Evolutionary conservation across 2,888 invertebrate species (phyloP).

Genomic region (Hemithea aestivaria): DNA sequence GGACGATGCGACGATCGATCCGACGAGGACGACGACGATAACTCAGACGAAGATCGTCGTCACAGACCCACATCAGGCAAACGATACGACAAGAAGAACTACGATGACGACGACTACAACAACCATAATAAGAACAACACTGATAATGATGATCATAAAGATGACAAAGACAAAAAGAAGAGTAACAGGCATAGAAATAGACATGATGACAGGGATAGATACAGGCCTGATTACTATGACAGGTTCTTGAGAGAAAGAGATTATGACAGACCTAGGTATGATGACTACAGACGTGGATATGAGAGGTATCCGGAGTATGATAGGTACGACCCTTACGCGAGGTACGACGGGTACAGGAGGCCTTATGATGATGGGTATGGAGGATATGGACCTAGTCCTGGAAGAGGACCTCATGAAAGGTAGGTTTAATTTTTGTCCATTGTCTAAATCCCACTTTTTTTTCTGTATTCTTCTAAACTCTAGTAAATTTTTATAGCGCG

Average conservation of each 20-base stretch:
- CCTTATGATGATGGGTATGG: constrained; percentile 66
- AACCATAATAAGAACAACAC: constrained; percentile 49
- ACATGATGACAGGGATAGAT: constrained; percentile 61
- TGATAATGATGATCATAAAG: constrained; percentile 56
- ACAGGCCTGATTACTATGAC: constrained; percentile 67
- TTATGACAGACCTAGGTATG: constrained; percentile 40
- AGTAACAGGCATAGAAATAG: constrained; percentile 42
- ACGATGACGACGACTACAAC: constrained; percentile 50
- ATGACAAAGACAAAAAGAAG: constrained; percentile 46
- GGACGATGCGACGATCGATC: constrained; percentile 50
- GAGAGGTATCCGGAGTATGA: constrained; percentile 48
- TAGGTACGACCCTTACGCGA: constrained; percentile 35
- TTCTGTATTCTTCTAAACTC: too few relatives aligned
- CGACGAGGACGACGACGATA: constrained; percentile 46
- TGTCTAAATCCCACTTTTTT: too few relatives aligned
- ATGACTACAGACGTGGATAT: constrained; percentile 58
- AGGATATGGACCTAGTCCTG: constrained; percentile 52
- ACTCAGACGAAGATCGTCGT: constrained; percentile 49
- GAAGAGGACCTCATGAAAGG: constrained; percentile 73
- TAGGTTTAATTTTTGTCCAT: constrained; percentile 35
- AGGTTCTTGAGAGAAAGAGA: constrained; percentile 59
- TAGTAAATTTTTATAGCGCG: too few relatives aligned
- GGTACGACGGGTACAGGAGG: constrained; percentile 51
- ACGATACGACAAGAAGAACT: constrained; percentile 49
- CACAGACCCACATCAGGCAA: constrained; percentile 59